Conservation (phyloP, 2,113 vertebrate species). For the Rhipidura dahli region DNA sequence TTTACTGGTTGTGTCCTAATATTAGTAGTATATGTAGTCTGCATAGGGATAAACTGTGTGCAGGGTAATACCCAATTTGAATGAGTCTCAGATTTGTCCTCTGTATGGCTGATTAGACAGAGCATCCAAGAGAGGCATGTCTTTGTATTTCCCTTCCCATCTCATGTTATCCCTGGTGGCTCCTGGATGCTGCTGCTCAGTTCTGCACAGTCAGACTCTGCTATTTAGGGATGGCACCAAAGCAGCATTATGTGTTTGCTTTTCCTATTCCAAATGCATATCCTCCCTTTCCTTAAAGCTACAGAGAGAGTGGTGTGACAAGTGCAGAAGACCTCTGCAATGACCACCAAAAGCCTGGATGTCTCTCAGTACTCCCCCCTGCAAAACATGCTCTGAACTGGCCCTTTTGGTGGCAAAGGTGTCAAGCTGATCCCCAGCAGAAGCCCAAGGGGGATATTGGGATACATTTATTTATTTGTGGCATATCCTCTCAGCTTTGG, state of each 20-base stretch:
- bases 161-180: rapidly evolving
- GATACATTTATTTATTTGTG: neutral
- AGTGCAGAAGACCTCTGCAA: neutral
- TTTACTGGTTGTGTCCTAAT: neutral
- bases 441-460: neutral
- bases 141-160: neutral
- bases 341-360: neutral
- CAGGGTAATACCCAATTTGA: neutral
- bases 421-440: neutral
- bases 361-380: neutral
- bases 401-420: neutral
- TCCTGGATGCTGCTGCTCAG: neutral
- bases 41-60: neutral
- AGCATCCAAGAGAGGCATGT: neutral
- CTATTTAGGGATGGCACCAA: neutral
- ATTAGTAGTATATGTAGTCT: neutral
- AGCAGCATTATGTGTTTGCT: neutral
- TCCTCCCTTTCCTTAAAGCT: neutral
- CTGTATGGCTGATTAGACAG: neutral
- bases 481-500: neutral
- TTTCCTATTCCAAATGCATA: neutral
- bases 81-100: neutral
- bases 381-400: neutral
- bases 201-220: neutral
- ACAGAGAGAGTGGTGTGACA: rapidly evolving